phyloP scores from a whole-genome alignment of 2,888 invertebrate genomes.

The Erpobdella octoculata region DNA sequence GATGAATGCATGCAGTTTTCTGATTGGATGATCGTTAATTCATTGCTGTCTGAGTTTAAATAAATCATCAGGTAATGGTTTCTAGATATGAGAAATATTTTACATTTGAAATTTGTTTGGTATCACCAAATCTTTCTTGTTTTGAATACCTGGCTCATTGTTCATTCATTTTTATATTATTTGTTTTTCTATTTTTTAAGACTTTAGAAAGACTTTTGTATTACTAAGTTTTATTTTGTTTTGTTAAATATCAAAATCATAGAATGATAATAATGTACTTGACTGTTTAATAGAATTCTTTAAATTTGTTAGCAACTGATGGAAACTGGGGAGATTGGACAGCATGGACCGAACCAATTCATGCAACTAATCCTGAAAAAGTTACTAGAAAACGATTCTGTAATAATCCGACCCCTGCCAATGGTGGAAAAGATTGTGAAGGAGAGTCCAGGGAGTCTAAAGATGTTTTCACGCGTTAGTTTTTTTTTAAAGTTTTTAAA shows the following conservation, averaged over 20 bases:
- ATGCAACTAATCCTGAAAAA: constrained; percentile 11
- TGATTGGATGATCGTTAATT: too few species aligned
- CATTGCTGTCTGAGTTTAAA: not conserved
- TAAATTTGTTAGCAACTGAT: constrained; percentile 4
- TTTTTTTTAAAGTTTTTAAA: too few species aligned
- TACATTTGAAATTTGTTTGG: too few species aligned
- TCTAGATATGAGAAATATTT: too few species aligned
- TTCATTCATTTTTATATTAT: too few species aligned
- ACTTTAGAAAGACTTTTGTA: not conserved
- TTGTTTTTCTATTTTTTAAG: not conserved
- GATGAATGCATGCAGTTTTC: too few species aligned
- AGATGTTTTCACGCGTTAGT: not conserved
- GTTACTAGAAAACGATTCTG: constrained; percentile 29
- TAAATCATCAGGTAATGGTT: too few species aligned
- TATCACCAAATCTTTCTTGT: too few species aligned
- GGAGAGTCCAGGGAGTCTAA: constrained; percentile 41
- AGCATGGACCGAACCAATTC: constrained; percentile 9
- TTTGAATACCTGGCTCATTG: too few species aligned
- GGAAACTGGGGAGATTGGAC: constrained; percentile 18
- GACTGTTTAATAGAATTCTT: not conserved
- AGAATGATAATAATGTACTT: not conserved
- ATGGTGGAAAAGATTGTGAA: constrained; percentile 40
- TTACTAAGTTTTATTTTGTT: not conserved
- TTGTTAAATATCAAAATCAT: not conserved
- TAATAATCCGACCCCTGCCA: constrained; percentile 31